A percentile compares a stretch with the other conserved stretches of the same genome.
Conservation (phyloP, 2,888 invertebrate species). For the Drosophila parthenogenetica region DNA sequence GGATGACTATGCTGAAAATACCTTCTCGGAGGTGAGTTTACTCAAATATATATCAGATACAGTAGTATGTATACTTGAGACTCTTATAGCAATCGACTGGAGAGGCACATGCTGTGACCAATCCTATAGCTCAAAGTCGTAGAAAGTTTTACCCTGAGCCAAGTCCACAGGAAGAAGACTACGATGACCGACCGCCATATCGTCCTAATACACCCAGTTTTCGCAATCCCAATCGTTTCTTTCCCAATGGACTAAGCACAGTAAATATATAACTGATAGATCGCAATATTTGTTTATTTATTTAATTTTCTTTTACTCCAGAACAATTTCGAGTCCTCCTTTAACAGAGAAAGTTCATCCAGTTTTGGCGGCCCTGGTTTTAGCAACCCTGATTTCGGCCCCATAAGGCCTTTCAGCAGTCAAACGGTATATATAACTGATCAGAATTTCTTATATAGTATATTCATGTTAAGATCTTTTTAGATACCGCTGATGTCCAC, state of each 20-base stretch:
- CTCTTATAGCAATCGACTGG: slow-evolving; percentile 12
- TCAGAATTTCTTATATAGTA: background rate
- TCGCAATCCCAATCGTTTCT: background rate
- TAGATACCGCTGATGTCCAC: slow-evolving; percentile 18
- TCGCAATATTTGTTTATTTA: background rate
- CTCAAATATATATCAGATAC: background rate
- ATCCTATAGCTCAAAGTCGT: background rate
- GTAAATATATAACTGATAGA: slow-evolving; percentile 11
- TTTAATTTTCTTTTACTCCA: background rate
- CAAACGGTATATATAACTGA: slow-evolving; percentile 5
- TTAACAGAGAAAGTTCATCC: background rate
- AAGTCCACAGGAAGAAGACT: background rate
- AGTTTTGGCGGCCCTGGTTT: background rate
- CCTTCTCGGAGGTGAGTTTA: slow-evolving; percentile 19
- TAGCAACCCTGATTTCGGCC: background rate
- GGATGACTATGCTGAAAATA: background rate
- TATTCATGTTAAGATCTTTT: background rate
- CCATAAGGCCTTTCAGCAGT: slow-evolving; percentile 3
- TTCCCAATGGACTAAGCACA: background rate
- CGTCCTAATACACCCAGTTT: background rate
- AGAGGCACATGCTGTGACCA: background rate
- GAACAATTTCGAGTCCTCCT: background rate
- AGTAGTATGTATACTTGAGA: too few relatives aligned
- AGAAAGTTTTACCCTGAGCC: background rate
- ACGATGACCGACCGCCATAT: background rate